These are phyloP conservation scores for Drosophila lacertosa DNA, from an alignment of 1,140 invertebrate genomes.

Conservation along the genomic window DNA sequence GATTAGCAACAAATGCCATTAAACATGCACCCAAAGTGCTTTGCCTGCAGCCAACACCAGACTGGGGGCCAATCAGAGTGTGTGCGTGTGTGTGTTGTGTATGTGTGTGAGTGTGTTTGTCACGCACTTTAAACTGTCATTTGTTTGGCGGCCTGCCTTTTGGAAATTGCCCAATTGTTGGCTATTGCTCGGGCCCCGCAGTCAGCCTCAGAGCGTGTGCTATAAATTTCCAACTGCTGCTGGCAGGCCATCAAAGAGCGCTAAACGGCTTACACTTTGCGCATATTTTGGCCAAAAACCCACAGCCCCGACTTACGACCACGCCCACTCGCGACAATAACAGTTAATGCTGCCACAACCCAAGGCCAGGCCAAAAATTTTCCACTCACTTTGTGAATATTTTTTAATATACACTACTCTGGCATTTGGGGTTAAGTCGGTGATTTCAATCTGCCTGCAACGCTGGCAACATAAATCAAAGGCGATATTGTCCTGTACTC, in stretches of 20 bases:
- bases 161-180: conserved; percentile 71
- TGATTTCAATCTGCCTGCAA: not conserved
- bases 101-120: conserved; percentile 15
- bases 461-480: conserved; percentile 9
- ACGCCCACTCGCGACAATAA: conserved; percentile 52
- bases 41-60: conserved; percentile 28
- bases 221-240: conserved; percentile 67
- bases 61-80: conserved; percentile 25
- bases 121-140: conserved; percentile 76
- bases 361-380: conserved; percentile 46
- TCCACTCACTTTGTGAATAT: conserved; percentile 8
- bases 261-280: conserved; percentile 75
- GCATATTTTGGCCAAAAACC: conserved; percentile 40
- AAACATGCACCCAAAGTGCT: conserved; percentile 78
- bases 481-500: not conserved
- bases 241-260: conserved; percentile 67
- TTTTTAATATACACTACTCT: conserved; percentile 23
- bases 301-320: conserved; percentile 15
- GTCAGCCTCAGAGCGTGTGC: conserved; percentile 59
- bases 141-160: conserved; percentile 60
- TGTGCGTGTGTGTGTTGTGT: conserved; percentile 7
- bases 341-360: conserved; percentile 64
- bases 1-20: conserved; percentile 81
- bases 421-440: not conserved
- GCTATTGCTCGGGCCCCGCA: conserved; percentile 18